Percentiles rank a stretch among this genome's conserved stretches.
phyloP scores from a whole-genome alignment of 2,797 vertebrate species.

The Tauraco hartlaubi region DNA sequence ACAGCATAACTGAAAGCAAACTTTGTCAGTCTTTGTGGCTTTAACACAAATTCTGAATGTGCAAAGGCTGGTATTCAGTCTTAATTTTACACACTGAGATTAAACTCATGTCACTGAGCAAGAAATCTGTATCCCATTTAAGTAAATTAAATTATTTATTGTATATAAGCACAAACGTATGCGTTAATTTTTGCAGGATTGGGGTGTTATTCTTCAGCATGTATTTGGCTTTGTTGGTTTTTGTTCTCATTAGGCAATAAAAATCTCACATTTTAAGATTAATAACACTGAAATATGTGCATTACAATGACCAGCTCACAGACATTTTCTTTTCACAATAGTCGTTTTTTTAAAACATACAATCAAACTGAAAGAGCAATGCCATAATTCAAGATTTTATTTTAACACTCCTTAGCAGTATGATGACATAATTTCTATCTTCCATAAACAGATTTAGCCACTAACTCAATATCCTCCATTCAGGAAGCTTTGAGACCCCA shows the following conservation, averaged over 20 bases:
- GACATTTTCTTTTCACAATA: background rate
- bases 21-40: background rate
- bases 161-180: background rate
- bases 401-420: slow-evolving; percentile 22
- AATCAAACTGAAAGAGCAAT: slow-evolving; percentile 3
- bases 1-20: background rate
- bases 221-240: background rate
- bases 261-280: background rate
- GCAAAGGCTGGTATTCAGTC: background rate
- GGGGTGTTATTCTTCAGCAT: background rate
- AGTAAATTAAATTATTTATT: background rate
- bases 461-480: background rate
- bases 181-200: background rate
- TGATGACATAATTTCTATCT: slow-evolving; percentile 7
- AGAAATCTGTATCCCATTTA: background rate
- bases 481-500: background rate
- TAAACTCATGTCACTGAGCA: background rate
- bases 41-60: background rate
- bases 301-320: background rate
- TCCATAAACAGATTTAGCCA: background rate
- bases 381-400: background rate
- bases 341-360: background rate
- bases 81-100: background rate
- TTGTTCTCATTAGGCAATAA: background rate
- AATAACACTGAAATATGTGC: background rate